Base-by-base conservation (phyloP, 2,113 vertebrate genomes). In the Phrynosoma platyrhinos region DNA sequence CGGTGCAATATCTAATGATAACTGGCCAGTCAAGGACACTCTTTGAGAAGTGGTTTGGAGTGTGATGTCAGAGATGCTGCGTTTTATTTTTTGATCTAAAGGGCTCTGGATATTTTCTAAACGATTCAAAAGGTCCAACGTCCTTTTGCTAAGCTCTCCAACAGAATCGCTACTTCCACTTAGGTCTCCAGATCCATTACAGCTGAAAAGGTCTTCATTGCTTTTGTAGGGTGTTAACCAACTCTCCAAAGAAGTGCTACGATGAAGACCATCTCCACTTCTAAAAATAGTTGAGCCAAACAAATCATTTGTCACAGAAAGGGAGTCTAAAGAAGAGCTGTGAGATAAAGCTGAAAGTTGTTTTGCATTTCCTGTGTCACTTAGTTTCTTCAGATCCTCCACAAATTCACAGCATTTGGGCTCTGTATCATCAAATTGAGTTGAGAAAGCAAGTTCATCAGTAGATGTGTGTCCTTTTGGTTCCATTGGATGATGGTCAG, bases 21-120 rank as follows among this genome's bases (percentile, higher is more conserved):
- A 74, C 75, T 96, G 95, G 84, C 95, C 90, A 91, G 94, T 95
- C 75, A 96, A 95, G 4, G 97, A 95, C 93, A 98, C 94, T 66
- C 95, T 98, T 20, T 97, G 97, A 78, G 97, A 98, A 94, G 93
- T 95, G 90, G 97, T 98, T 88, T 97, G 97, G 21, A 99, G 98
- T 2, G 98, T 98, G 94, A 98, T 97, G 91, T 99, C 98, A 36
- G 99, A 99, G 86, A 99, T 93, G 71, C 99, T 99, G 68, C 97
- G 98, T n/a, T 98, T 99, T 97, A 99, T 98, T 92, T 98, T 98
- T 78, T 97, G 96, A 13, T 94, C 96, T 30, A 97, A 95, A 58
- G 98, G 98, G 88, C 96, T 98, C 93, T 98, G 98, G 87, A 99
- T 99, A 92, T 99, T 98, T 93, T 99, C 98, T 91, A 99, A 96